Evolutionary conservation across 2,113 vertebrate species (phyloP), one percentile per base, ranked within the genome.

Genomic region (Pao palembangensis): DNA sequence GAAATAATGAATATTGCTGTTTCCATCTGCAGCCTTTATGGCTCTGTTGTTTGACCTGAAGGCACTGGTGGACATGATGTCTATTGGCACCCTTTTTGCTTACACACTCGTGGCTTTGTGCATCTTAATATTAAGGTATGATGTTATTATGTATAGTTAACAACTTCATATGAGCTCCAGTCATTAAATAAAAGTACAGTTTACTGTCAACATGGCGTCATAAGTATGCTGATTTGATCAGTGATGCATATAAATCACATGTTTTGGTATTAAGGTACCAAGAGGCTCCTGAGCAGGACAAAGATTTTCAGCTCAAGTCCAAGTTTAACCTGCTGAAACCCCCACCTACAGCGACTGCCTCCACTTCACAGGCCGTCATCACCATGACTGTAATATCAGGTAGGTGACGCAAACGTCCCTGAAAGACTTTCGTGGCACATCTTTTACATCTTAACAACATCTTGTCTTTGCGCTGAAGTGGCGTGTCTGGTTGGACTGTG

Each of bases 31-130:
- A 95, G 94, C 93, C 64, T 71, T 94, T 63, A 91, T 95, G 92
- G 89, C 93, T 31, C 78, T 95, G 63, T 80, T 95, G 41, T 93
- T 95, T 2, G 89, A 95, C 69, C 80, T 94, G 88, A 93, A 93
- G 21, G 89, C 91, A 3, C 78, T 95, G 78, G 91, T 95, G 65
- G 91, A 94, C 48, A 87, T 92, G 80, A 93, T 95, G 92, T 96
- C 93, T 55, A 92, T 95, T 0, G 89, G 92, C 51, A 95, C 92
- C 0, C 83, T 94, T 54, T 91, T 96, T 82, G 92, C 93, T 42
- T 96, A 94, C 87, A 93, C 92, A 0, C 87, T 95, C 10, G 94
- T 94, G 61, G 93, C 93, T 55, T 78, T 89, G 75, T 95, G 93
- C 64, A 92, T 94, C 73, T 86, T 96, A 53, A 90, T 95, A 68